Percentiles rank a stretch among this genome's conserved stretches.
These are phyloP conservation scores for Adelges cooleyi DNA, from an alignment of 1,140 invertebrate genomes.

Conservation along the genomic window DNA sequence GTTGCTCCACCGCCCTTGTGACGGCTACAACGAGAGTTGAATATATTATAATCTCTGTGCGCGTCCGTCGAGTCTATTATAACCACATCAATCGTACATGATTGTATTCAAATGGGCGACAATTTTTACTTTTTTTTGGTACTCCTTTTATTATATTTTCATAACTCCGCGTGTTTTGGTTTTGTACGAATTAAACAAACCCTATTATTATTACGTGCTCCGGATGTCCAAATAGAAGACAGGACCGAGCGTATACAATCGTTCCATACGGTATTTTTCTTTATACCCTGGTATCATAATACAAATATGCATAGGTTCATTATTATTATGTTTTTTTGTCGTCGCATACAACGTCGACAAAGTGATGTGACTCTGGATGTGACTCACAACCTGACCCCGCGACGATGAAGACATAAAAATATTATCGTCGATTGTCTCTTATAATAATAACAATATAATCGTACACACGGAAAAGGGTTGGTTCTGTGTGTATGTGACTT, in stretches of 20 bases:
- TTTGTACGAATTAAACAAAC: too few relatives aligned
- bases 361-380: too few relatives aligned
- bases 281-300: too few relatives aligned
- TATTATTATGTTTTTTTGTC: too few relatives aligned
- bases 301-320: too few relatives aligned
- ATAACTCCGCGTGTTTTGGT: background rate
- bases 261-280: too few relatives aligned
- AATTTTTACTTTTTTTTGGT: background rate
- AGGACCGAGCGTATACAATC: too few relatives aligned
- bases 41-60: slow-evolving; percentile 9
- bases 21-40: slow-evolving; percentile 17
- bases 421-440: slow-evolving; percentile 5
- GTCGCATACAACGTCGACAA: too few relatives aligned
- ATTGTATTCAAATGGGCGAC: slow-evolving; percentile 25
- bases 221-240: too few relatives aligned
- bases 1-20: background rate
- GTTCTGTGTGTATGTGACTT: background rate
- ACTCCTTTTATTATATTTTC: too few relatives aligned
- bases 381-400: background rate
- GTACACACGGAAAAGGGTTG: slow-evolving; percentile 4
- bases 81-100: slow-evolving; percentile 21
- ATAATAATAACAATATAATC: too few relatives aligned
- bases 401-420: slow-evolving; percentile 19
- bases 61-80: slow-evolving; percentile 21
- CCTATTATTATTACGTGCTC: too few relatives aligned